A percentile compares a stretch with the other conserved stretches of the same genome.
phyloP scores from a whole-genome alignment of 2,888 invertebrate genomes.

The Auanema sp. region DNA sequence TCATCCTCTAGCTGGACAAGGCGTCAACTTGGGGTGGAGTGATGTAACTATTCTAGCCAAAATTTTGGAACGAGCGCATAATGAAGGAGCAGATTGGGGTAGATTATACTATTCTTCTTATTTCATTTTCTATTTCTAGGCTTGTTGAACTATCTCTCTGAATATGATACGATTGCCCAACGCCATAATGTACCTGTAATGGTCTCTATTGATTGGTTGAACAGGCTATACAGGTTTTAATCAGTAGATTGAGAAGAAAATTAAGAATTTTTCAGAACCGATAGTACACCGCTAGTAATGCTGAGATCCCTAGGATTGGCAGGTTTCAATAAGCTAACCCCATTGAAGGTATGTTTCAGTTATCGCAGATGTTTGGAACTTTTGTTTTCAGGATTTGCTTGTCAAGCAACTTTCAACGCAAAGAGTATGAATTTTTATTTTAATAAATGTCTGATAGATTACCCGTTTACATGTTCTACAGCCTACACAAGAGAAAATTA shows the following conservation, averaged over 20 bases:
- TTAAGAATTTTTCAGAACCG: constrained; percentile 27
- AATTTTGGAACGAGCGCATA: constrained; percentile 75
- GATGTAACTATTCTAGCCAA: constrained; percentile 80
- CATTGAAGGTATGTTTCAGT: constrained; percentile 9
- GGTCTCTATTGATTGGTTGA: constrained; percentile 82
- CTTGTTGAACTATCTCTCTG: constrained; percentile 74
- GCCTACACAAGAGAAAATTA: too few relatives aligned
- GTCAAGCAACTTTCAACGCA: too few relatives aligned
- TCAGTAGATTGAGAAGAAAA: neutral
- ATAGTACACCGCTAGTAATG: constrained; percentile 53
- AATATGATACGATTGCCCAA: constrained; percentile 84
- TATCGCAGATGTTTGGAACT: neutral
- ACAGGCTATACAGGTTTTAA: constrained; percentile 73
- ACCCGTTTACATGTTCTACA: too few relatives aligned
- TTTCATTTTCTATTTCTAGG: constrained; percentile 68
- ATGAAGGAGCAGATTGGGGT: constrained; percentile 78
- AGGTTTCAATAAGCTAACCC: constrained; percentile 25
- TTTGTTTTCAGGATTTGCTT: too few relatives aligned
- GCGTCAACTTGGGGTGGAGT: constrained; percentile 94
- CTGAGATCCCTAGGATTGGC: constrained; percentile 57
- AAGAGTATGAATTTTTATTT: too few relatives aligned
- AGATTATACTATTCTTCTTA: constrained; percentile 24
- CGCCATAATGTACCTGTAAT: constrained; percentile 85
- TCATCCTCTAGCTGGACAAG: constrained; percentile 89
- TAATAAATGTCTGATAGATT: too few relatives aligned